Percentiles rank a stretch among this genome's conserved stretches.
Evolutionary conservation across 2,888 invertebrate species (phyloP).

Genomic region (Nomada ferruginata): DNA sequence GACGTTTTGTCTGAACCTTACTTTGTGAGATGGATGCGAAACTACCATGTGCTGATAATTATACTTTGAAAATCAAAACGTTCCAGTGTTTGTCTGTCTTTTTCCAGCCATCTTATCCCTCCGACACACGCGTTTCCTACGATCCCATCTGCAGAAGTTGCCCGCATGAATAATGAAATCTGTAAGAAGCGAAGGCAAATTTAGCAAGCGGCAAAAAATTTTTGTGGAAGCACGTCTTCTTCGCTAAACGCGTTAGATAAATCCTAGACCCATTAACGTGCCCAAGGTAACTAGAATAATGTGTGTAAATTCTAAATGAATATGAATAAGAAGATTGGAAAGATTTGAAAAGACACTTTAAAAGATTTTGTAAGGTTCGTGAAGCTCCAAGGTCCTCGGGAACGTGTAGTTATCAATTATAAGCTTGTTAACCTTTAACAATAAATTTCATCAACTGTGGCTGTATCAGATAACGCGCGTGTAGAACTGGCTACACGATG

Average conservation of each 20-base stretch:
- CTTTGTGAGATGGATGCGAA: constrained; percentile 76
- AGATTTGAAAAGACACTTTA: neutral
- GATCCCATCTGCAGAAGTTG: too few species aligned
- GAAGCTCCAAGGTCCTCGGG: neutral
- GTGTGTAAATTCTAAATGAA: too few species aligned
- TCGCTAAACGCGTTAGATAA: neutral
- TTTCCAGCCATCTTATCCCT: neutral
- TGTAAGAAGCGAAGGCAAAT: neutral
- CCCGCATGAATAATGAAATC: too few species aligned
- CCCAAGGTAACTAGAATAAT: too few species aligned
- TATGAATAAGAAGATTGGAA: too few species aligned
- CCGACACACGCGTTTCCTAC: neutral
- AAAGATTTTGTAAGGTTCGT: neutral
- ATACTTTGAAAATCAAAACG: constrained; percentile 77
- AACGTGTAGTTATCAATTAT: neutral
- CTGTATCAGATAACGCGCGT: neutral
- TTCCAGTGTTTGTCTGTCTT: constrained; percentile 20
- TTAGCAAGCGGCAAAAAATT: neutral
- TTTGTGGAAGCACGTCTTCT: neutral
- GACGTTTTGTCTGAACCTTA: constrained; percentile 74
- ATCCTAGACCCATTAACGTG: neutral
- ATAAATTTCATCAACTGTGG: neutral
- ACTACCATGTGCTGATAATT: constrained; percentile 84
- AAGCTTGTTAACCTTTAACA: neutral
- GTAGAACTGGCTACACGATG: neutral